Base-by-base conservation (phyloP, 2,113 vertebrate species). In the Vulpes vulpes region DNA sequence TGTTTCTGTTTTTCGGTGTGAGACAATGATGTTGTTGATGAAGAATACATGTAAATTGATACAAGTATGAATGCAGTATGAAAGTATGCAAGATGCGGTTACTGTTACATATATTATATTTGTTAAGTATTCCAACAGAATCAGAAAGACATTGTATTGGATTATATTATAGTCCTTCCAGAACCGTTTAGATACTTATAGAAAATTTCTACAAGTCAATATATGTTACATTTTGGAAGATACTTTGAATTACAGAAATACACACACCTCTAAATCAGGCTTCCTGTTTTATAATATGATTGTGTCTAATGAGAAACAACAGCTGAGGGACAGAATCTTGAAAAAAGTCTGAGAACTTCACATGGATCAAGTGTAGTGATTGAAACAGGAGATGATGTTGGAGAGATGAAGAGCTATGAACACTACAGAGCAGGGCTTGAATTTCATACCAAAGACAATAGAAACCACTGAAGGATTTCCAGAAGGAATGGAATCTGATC, bases 121-220 rank as follows among this genome's bases (percentile, higher is more conserved):
- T 59, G 3, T 7, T 55, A 35, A 64, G 62, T 35, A 94, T 57
- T 78, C 5, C n/a, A 51, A 78, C 2, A 76, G 20, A 91, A 83
- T 78, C 82, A 35, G 16, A 83, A 82, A 17, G 22, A 32, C 2
- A 2, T 64, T 12, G 11, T 60, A 73, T 19, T 59, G 25, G n/a
- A 71, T 64, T 83, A 53, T 89, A 3, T 51, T 27, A 76, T 59
- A 53, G 30, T 65, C 14, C 65, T 85, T 92, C 16, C 12, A 92
- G 32, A 89, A 43, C 8, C 38, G 27, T 73, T 89, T 35, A 79
- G 30, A 92, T 79, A 73, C 43, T 84, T 57, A 32, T 0, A 91
- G 19, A 87, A n/a, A 78, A 91, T 83, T 94, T 87, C 74, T 78
- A 55, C 87, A 8, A 97, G 73, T 87, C 51, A 74, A 27, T 51